phyloP scores from a whole-genome alignment of 2,888 invertebrate species.

The Stenodema calcarata region DNA sequence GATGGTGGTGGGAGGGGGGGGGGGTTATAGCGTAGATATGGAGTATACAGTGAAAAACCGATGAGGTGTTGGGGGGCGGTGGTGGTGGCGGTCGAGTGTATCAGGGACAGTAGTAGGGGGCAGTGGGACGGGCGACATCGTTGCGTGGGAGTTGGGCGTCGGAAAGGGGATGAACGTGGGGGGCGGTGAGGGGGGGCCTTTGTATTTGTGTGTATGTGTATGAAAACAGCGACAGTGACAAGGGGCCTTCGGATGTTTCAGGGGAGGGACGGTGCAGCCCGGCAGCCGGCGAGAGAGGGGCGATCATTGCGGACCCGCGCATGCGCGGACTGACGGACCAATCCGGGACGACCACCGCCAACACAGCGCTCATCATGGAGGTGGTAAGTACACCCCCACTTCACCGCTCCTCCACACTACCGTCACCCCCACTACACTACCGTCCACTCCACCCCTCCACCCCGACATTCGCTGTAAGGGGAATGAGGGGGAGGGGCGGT shows the following conservation, averaged over 20 bases:
- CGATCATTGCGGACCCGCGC: conserved; percentile 51
- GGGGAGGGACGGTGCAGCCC: conserved; percentile 54
- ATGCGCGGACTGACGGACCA: conserved; percentile 57
- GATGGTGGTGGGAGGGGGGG: not conserved
- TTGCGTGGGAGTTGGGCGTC: too few relatives aligned
- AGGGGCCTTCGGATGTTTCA: conserved; percentile 44
- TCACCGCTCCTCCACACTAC: not conserved
- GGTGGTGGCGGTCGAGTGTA: conserved; percentile 34
- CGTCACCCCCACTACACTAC: too few relatives aligned
- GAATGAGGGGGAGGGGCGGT: too few relatives aligned
- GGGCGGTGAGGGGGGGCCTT: not conserved
- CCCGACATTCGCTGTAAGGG: too few relatives aligned
- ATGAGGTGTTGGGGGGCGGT: too few relatives aligned
- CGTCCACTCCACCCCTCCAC: too few relatives aligned
- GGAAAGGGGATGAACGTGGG: not conserved
- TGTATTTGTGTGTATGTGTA: conserved; percentile 41
- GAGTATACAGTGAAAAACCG: not conserved
- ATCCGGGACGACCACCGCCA: conserved; percentile 55
- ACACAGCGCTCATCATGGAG: conserved; percentile 59
- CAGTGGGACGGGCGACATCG: not conserved
- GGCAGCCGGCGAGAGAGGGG: conserved; percentile 49
- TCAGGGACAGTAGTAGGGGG: conserved; percentile 23
- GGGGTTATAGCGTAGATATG: not conserved
- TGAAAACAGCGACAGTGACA: conserved; percentile 27
- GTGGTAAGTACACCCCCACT: conserved; percentile 56